Conservation (phyloP, 1,140 invertebrate genomes). For the Trypoxylus dichotomus region DNA sequence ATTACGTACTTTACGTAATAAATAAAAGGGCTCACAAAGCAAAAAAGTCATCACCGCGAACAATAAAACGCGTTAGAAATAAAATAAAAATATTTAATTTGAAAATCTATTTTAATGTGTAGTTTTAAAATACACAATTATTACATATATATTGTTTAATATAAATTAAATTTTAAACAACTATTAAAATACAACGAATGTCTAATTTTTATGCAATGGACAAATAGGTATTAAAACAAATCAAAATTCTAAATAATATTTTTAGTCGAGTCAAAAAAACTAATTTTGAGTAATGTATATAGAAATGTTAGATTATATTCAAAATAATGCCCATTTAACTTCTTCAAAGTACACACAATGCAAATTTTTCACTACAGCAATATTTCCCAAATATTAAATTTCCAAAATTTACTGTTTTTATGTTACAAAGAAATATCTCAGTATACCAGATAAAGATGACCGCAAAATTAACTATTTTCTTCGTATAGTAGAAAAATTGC, state of each 20-base stretch:
- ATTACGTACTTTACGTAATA: not conserved
- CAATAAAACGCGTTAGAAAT: slow-evolving; percentile 8
- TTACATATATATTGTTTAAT: slow-evolving; percentile 37
- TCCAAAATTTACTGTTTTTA: too few relatives aligned
- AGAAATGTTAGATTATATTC: not conserved
- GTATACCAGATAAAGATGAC: too few relatives aligned
- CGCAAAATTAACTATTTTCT: too few relatives aligned
- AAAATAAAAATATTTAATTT: slow-evolving; percentile 30
- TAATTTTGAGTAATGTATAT: not conserved
- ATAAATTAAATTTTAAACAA: slow-evolving; percentile 26
- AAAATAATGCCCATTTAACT: not conserved
- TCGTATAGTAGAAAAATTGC: too few relatives aligned
- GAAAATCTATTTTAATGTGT: slow-evolving; percentile 38
- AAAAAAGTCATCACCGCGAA: not conserved
- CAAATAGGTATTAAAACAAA: slow-evolving; percentile 41
- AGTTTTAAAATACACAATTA: slow-evolving; percentile 41
- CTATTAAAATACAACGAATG: slow-evolving; percentile 38
- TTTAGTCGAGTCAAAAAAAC: slow-evolving; percentile 23
- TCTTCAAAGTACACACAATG: too few relatives aligned
- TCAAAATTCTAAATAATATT: slow-evolving; percentile 26
- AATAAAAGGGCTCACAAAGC: too few relatives aligned
- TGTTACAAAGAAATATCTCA: too few relatives aligned
- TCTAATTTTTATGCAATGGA: slow-evolving; percentile 44
- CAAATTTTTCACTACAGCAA: too few relatives aligned
- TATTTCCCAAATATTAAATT: too few relatives aligned